phyloP scores from a whole-genome alignment of 1,140 invertebrate genomes.

The Lycorma delicatula region DNA sequence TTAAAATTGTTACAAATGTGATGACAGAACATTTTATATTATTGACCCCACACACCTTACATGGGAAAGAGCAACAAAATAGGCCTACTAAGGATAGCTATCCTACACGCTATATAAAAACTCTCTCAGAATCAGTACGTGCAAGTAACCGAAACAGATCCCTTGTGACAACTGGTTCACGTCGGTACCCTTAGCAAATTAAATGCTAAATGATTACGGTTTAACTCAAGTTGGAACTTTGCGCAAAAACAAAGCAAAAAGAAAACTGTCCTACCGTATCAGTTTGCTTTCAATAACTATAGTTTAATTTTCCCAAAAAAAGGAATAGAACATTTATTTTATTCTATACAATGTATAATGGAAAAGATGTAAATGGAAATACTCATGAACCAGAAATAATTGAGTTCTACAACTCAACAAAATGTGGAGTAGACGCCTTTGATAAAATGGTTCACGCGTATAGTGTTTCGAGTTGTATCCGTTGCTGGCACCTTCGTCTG shows the following conservation, averaged over 20 bases:
- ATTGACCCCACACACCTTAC: conserved; percentile 9
- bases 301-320: conserved; percentile 29
- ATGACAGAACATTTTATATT: conserved; percentile 33
- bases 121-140: background rate
- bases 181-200: background rate
- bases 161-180: conserved; percentile 1
- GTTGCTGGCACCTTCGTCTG: conserved; percentile 34
- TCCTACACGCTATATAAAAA: background rate
- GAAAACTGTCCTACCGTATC: background rate
- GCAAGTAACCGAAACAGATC: background rate
- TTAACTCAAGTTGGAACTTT: background rate
- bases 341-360: conserved; percentile 28
- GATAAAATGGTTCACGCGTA: conserved; percentile 38
- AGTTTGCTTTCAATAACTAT: background rate
- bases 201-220: background rate
- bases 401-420: conserved; percentile 38
- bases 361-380: too few relatives aligned
- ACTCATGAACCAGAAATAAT: conserved; percentile 38
- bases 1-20: conserved; percentile 36
- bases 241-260: background rate
- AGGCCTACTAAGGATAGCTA: background rate
- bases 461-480: conserved; percentile 29
- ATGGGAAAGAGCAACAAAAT: background rate
- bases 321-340: conserved; percentile 25
- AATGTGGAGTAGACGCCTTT: conserved; percentile 40